Evolutionary conservation across 37 sponge, comb jelly and placozoan genomes (phyloP).

Genomic region (Hormiphora californensis): DNA sequence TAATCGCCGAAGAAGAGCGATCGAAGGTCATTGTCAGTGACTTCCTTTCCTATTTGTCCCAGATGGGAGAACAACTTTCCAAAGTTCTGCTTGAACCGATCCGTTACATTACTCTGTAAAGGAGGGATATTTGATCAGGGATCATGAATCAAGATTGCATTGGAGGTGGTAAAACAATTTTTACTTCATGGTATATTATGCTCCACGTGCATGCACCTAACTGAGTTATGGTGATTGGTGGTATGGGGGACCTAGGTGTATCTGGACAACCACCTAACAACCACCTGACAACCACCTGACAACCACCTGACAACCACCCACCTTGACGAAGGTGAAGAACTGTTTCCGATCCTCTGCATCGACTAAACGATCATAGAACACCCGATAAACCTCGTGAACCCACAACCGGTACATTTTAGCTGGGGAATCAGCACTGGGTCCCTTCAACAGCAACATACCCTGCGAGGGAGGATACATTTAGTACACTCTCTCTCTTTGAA

Average conservation of each 20-base stretch:
- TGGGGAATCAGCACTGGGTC: constrained; percentile 26
- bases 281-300: too few relatives aligned
- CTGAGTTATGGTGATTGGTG: too few relatives aligned
- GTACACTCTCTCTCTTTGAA: too few relatives aligned
- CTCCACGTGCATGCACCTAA: too few relatives aligned
- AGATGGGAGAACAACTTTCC: constrained; percentile 55
- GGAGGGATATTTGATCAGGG: too few relatives aligned
- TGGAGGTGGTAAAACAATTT: too few relatives aligned
- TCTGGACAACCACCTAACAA: too few relatives aligned
- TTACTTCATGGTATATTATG: background rate
- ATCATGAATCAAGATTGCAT: too few relatives aligned
- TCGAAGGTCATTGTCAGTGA: constrained; percentile 54
- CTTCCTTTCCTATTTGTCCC: constrained; percentile 50
- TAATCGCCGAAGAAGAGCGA: constrained; percentile 58
- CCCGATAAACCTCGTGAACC: constrained; percentile 61
- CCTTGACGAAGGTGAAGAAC: constrained; percentile 57
- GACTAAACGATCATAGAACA: constrained; percentile 60
- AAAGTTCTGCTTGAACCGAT: constrained; percentile 56
- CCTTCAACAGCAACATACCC: constrained; percentile 54
- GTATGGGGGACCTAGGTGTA: too few relatives aligned
- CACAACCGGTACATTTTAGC: constrained; percentile 58
- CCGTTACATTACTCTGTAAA: constrained; percentile 46
- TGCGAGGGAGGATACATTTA: background rate
- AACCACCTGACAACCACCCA: background rate
- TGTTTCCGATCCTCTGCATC: constrained; percentile 19